Conservation (phyloP, 2,113 vertebrate species). For the Archilochus colubris region DNA sequence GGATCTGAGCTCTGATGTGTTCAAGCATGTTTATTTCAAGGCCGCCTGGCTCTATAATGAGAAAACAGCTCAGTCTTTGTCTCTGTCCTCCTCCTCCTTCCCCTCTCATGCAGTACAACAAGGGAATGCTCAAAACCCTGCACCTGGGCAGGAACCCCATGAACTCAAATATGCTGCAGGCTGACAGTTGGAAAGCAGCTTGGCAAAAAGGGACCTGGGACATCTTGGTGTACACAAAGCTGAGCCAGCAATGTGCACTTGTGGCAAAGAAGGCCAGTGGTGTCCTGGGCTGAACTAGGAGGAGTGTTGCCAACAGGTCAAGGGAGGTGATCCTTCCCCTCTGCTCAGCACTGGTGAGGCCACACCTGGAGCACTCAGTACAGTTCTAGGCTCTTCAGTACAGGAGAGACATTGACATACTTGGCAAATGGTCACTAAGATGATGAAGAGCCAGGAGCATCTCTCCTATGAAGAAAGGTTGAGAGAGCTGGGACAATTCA, state of each 20-base stretch:
- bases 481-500: background rate
- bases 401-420: background rate
- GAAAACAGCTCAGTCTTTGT: background rate
- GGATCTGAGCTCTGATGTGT: background rate
- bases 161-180: background rate
- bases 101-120: background rate
- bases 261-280: background rate
- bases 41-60: background rate
- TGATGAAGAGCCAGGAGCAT: background rate
- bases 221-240: background rate
- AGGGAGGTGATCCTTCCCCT: background rate
- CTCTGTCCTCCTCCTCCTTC: background rate
- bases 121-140: background rate
- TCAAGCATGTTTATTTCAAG: conserved; percentile 5
- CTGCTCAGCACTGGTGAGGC: background rate
- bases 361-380: background rate
- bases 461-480: background rate
- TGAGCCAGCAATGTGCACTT: background rate
- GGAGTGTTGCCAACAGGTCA: background rate
- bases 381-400: background rate
- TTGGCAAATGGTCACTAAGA: background rate
- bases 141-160: background rate
- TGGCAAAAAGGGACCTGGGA: background rate
- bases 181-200: background rate
- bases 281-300: background rate